phyloP scores from a whole-genome alignment of 1,140 invertebrate genomes.

The Cepaea nemoralis region DNA sequence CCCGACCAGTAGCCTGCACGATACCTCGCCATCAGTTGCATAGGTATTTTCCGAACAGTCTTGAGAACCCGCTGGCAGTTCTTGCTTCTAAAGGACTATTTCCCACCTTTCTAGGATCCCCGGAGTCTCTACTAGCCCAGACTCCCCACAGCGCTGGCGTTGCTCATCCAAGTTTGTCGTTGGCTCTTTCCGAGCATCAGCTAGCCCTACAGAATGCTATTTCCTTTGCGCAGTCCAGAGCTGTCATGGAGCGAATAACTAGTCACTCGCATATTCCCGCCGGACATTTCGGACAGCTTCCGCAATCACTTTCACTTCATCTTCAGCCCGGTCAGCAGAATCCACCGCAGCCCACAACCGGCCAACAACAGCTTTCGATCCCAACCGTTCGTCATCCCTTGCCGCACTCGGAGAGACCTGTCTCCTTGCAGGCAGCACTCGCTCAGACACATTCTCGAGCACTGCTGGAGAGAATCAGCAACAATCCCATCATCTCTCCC shows the following conservation, averaged over 20 bases:
- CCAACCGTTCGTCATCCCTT: neutral
- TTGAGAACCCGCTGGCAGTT: constrained; percentile 9
- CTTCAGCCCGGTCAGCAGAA: neutral
- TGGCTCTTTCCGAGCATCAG: neutral
- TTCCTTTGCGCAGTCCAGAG: constrained; percentile 10
- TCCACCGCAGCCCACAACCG: neutral
- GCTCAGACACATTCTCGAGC: constrained; percentile 20
- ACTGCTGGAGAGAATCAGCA: constrained; percentile 26
- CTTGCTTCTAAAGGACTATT: constrained; percentile 28
- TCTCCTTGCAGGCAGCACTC: constrained; percentile 4
- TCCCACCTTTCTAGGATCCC: neutral
- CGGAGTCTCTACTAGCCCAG: neutral
- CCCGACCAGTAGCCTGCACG: neutral
- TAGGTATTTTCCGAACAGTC: neutral
- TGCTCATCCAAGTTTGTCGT: neutral
- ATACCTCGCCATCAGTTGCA: constrained; percentile 1
- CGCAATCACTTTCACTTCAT: neutral
- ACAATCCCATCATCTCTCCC: constrained; percentile 39
- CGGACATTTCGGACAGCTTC: neutral
- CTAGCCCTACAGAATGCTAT: constrained; percentile 18
- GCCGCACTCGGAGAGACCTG: neutral
- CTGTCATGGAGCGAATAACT: constrained; percentile 17
- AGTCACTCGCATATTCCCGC: neutral
- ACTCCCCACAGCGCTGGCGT: neutral
- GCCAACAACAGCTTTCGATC: neutral